Evolutionary conservation across 2,113 vertebrate genomes (phyloP).

Genomic region (Sitta europaea): DNA sequence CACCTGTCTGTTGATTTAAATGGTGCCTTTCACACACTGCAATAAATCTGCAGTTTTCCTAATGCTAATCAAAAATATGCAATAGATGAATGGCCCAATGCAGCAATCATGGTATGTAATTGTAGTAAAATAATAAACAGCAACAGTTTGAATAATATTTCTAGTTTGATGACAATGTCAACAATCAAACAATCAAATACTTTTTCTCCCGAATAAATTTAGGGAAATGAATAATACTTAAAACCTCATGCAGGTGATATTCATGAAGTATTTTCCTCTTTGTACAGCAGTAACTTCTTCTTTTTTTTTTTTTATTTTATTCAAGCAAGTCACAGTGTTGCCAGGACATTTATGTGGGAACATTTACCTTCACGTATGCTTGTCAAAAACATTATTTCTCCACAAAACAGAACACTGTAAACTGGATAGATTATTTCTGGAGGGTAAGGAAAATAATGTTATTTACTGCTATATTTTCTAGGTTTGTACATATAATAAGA

Average conservation of each 20-base stretch:
- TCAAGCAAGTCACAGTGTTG: neutral
- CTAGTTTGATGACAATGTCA: neutral
- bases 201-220: neutral
- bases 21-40: neutral
- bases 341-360: neutral
- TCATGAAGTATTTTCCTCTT: neutral
- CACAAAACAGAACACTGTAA: neutral
- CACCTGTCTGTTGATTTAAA: neutral
- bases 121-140: neutral
- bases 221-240: neutral
- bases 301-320: neutral
- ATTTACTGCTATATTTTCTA: neutral
- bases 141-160: neutral
- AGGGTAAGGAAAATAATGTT: neutral
- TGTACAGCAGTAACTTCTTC: neutral
- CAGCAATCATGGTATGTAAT: neutral
- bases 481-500: neutral
- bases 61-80: neutral
- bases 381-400: neutral
- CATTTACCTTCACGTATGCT: neutral
- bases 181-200: neutral
- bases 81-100: neutral
- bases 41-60: neutral
- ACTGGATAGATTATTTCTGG: neutral
- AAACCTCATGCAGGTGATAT: neutral